These are phyloP conservation scores for Melanaphis sacchari DNA, from an alignment of 1,140 invertebrate species.

Conservation along the genomic window DNA sequence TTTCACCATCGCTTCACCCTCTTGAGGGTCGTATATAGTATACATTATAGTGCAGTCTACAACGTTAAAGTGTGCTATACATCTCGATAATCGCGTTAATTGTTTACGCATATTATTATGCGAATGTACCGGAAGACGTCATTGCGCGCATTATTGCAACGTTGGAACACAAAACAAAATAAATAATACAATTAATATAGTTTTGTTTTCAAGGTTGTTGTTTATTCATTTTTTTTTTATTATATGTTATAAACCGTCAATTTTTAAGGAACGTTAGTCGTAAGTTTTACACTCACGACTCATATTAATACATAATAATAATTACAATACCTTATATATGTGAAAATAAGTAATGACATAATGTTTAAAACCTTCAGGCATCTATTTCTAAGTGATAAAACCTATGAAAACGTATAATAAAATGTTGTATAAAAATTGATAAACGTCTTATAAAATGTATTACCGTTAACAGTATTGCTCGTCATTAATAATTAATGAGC, in stretches of 20 bases:
- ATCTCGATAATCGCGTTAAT: constrained; percentile 7
- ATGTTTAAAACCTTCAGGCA: background rate
- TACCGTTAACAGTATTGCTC: background rate
- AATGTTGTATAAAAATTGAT: background rate
- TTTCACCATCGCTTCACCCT: background rate
- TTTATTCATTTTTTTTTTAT: background rate
- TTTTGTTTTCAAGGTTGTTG: background rate
- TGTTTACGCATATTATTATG: background rate
- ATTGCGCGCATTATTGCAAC: background rate
- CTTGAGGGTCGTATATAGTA: background rate
- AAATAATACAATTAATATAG: background rate
- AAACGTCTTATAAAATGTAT: background rate
- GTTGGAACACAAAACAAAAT: background rate
- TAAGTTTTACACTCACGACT: background rate
- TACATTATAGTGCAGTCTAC: background rate
- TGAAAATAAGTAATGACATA: no score
- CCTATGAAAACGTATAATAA: no score
- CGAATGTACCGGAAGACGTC: background rate
- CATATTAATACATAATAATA: background rate
- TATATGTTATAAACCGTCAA: background rate
- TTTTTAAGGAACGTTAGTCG: background rate
- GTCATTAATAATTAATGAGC: background rate
- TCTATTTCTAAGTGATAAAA: no score
- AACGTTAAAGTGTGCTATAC: background rate
- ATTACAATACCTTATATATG: background rate